Conservation (phyloP, 2,797 vertebrate species). For the Falco biarmicus region DNA sequence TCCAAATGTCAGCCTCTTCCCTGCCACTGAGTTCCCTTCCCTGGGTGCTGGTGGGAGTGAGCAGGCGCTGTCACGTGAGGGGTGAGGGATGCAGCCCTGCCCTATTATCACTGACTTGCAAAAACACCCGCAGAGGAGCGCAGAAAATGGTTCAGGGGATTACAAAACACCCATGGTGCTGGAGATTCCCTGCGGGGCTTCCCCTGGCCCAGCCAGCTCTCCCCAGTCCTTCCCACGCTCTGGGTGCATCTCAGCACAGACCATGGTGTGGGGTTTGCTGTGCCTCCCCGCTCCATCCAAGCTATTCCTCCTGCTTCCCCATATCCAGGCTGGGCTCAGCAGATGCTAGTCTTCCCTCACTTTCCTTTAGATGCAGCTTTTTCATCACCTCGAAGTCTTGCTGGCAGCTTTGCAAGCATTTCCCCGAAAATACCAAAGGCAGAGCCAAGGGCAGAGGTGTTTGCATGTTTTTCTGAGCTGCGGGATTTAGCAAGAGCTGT, state of each 20-base stretch:
- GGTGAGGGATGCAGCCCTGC: neutral
- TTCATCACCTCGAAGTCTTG: neutral
- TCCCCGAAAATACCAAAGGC: neutral
- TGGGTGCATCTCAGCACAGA: accelerated
- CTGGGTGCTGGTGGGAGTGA: neutral
- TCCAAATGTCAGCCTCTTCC: neutral
- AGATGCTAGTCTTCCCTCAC: neutral
- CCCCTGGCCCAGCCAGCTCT: neutral
- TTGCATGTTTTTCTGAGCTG: neutral
- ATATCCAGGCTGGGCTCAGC: neutral
- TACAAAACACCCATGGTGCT: neutral
- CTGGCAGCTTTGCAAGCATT: neutral
- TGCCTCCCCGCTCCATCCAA: accelerated
- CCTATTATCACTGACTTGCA: neutral
- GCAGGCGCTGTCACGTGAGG: neutral
- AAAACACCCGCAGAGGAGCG: neutral
- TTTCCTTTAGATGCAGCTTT: neutral
- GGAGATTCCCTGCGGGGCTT: slow-evolving; percentile 51
- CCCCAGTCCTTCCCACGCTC: neutral
- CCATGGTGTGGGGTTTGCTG: neutral
- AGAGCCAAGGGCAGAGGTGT: neutral
- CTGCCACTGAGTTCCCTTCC: neutral
- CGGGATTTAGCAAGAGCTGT: neutral
- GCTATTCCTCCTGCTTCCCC: neutral
- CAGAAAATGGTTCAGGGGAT: neutral